A percentile compares a stretch with the other conserved stretches of the same genome.
Evolutionary conservation across 1,140 invertebrate species (phyloP).

Genomic region (Elymnias hypermnestra): DNA sequence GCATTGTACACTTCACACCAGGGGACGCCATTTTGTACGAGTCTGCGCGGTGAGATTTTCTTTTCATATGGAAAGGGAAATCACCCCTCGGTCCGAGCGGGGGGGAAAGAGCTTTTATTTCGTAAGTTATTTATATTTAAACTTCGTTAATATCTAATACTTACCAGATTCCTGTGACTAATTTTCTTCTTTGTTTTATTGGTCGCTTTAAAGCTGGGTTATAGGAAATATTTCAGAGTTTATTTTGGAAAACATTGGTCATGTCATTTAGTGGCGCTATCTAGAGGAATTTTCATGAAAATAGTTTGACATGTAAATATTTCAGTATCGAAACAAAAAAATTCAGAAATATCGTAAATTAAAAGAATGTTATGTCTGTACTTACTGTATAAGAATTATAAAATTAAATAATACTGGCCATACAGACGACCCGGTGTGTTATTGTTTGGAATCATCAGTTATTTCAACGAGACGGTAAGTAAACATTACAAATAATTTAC

Average conservation of each 20-base stretch:
- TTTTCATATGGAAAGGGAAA: slow-evolving; percentile 72
- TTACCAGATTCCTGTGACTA: slow-evolving; percentile 38
- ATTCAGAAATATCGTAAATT: no score
- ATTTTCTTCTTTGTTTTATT: slow-evolving; percentile 37
- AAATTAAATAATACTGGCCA: no score
- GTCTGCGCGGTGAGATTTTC: slow-evolving; percentile 67
- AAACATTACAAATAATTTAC: no score
- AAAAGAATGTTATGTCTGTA: no score
- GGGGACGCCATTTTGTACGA: slow-evolving; percentile 74
- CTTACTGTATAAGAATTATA: no score
- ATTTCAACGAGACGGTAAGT: no score
- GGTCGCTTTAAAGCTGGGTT: slow-evolving; percentile 27
- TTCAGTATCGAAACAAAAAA: neutral
- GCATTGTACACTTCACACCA: slow-evolving; percentile 69
- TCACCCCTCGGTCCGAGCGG: slow-evolving; percentile 51
- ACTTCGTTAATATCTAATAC: slow-evolving; percentile 30
- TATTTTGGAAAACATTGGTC: slow-evolving; percentile 73
- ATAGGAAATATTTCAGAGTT: slow-evolving; percentile 61
- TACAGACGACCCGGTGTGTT: no score
- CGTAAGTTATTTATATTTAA: slow-evolving; percentile 36
- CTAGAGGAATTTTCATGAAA: slow-evolving; percentile 48
- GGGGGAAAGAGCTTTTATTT: slow-evolving; percentile 50
- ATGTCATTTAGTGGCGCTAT: slow-evolving; percentile 52
- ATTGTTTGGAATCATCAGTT: no score
- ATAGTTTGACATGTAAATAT: slow-evolving; percentile 49